Evolutionary conservation across 2,113 vertebrate genomes (phyloP).

Genomic region (Saimiri boliviensis): DNA sequence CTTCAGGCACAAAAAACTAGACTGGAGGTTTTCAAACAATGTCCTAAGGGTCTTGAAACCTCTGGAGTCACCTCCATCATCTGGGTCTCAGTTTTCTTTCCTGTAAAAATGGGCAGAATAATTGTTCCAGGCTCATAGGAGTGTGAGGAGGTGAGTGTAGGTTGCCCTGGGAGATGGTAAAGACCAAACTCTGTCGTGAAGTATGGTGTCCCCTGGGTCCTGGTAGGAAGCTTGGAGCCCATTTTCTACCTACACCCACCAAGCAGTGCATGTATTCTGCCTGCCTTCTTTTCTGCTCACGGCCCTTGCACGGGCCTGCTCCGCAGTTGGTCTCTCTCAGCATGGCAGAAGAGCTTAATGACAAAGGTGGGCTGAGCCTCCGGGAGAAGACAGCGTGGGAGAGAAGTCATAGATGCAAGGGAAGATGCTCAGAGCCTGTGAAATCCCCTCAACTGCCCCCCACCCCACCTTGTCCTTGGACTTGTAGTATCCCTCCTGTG

Average conservation of each 20-base stretch:
- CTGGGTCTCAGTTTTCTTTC: background rate
- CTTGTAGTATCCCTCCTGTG: background rate
- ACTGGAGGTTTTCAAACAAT: background rate
- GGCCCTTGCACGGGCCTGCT: background rate
- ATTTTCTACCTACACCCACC: background rate
- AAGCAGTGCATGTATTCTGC: background rate
- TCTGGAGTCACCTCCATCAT: background rate
- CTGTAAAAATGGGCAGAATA: background rate
- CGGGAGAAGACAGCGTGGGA: background rate
- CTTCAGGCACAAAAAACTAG: background rate
- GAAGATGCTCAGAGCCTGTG: background rate
- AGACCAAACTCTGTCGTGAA: background rate
- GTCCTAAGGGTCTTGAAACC: background rate
- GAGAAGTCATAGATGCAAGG: background rate
- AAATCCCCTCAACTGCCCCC: background rate
- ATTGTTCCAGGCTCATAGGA: accelerated
- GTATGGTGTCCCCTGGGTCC: background rate
- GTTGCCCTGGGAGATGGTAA: background rate
- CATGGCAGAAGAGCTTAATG: background rate
- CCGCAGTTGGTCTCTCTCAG: background rate
- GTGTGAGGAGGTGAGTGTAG: background rate
- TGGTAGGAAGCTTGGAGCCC: background rate
- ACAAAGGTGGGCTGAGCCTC: background rate
- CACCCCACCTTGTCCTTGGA: background rate
- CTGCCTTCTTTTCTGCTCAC: background rate